Conservation (phyloP, 2,797 vertebrate species). For the Rhynchotus rufescens region DNA sequence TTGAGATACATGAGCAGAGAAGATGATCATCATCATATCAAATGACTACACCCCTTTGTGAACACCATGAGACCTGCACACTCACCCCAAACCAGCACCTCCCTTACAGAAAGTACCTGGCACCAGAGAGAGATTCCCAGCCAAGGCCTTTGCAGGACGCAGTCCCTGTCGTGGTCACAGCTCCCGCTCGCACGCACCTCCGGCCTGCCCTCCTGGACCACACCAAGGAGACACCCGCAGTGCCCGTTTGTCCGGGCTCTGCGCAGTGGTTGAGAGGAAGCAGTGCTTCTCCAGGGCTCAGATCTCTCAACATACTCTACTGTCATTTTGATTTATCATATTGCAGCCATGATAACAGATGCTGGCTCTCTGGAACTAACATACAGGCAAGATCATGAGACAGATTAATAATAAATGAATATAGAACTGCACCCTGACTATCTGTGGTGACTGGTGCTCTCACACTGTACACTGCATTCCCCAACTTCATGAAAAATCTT, state of each 20-base stretch:
- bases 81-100: neutral
- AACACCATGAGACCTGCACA: neutral
- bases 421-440: neutral
- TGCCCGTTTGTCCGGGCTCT: neutral
- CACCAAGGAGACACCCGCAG: neutral
- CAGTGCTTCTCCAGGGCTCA: neutral
- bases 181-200: neutral
- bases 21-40: neutral
- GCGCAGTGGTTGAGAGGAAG: accelerated
- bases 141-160: no score
- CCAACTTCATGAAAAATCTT: neutral
- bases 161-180: neutral
- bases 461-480: neutral
- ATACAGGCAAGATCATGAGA: neutral
- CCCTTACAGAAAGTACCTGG: neutral
- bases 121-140: neutral
- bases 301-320: neutral
- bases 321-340: neutral
- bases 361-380: neutral
- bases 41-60: neutral
- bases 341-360: neutral
- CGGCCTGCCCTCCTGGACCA: neutral
- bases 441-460: neutral
- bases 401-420: neutral
- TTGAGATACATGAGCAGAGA: neutral